Evolutionary conservation across 2,113 vertebrate species (phyloP), one percentile per base, ranked within the genome.

Genomic region (Ophthalmolycus amberensis): DNA sequence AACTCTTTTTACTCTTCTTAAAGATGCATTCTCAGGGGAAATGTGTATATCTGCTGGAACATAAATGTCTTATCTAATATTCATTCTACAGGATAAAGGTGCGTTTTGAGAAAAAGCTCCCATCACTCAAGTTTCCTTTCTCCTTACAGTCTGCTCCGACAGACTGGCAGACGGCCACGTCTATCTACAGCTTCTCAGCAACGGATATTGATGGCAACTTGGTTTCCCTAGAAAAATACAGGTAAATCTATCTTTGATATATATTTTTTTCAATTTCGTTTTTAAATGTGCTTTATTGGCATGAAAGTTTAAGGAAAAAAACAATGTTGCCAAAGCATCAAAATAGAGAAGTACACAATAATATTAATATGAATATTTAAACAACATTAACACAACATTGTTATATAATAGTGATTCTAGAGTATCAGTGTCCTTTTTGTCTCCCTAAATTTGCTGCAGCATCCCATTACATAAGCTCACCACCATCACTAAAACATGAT

Each of bases 181-280:
- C 96, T 15, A 97, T 99, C 84, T 97, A 98, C 22, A 93, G 97
- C 1, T 99, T 99, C 85, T 94, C 94, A 5, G 97, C 96, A 6
- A 93, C 56, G 0, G 97, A 99, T 79, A 99, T 99, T 0, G 97
- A 99, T 7, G 97, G 97, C 46, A 95, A 91, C 12, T 74, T 94
- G 56, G 95, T 99, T 6, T 95, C 95, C 77, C 84, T 99, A 16
- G 97, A 98, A 75, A 97, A 96, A 83, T 99, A 98, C 95, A 96
- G 94, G 98, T 97, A 56, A 75, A 42, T 91, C 14, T 75, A 14
- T n/a, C 5, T 14, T 6, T 5, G 3, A 27, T 4, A 5, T 34
- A 6, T n/a, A n/a, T n/a, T 2, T 76, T 1, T 5, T 56, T 52
- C 18, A 52, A 22, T 9, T 20, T 9, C 0, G 20, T 8, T 50